Evolutionary conservation across 2,888 invertebrate species (phyloP).

Genomic region (Teleogryllus oceanicus): DNA sequence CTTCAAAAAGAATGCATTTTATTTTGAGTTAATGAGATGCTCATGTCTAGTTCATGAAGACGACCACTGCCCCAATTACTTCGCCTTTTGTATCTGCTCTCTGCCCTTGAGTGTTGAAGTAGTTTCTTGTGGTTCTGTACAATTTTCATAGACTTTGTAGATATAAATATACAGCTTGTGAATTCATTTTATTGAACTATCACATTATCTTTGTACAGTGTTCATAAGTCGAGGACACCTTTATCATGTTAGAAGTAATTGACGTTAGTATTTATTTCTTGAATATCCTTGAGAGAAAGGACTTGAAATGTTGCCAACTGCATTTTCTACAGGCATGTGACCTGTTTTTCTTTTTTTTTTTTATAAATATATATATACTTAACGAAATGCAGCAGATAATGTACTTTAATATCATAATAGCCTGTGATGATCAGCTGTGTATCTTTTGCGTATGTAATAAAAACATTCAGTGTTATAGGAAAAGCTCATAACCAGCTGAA

Average conservation of each 20-base stretch:
- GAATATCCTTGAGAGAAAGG: neutral
- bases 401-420: no score
- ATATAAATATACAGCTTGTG: neutral
- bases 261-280: neutral
- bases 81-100: slow-evolving; percentile 1
- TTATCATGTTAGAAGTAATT: neutral
- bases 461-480: no score
- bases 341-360: no score
- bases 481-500: no score
- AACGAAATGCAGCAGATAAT: no score
- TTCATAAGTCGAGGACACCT: neutral
- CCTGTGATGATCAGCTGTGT: no score
- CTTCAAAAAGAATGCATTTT: neutral
- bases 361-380: no score
- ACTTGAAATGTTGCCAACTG: no score
- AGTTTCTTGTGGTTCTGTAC: neutral
- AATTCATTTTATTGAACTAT: neutral
- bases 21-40: neutral
- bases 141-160: neutral
- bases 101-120: neutral
- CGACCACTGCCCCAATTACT: neutral
- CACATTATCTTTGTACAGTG: neutral
- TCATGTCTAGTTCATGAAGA: neutral
- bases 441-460: no score
- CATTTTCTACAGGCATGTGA: no score